Base-by-base conservation (phyloP, 2,797 vertebrate genomes). In the Bryconaethiops microstoma region DNA sequence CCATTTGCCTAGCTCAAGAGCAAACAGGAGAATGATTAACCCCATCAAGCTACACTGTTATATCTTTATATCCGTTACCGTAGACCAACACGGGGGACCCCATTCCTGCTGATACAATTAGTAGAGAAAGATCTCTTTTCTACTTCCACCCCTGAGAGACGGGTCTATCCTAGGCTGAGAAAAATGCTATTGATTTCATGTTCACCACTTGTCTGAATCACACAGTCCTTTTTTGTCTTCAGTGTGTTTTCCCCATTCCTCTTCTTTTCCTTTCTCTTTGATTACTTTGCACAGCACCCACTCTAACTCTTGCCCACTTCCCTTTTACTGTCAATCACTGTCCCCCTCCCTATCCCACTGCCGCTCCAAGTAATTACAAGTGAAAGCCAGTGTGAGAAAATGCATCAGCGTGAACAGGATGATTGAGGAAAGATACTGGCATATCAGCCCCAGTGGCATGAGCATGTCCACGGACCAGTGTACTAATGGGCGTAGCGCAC, bases 121-220 rank as follows among this genome's bases (percentile, higher is more conserved):
- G 72, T 25, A 13, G 55, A 35, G 0, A 45, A 83, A 81, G 84
- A 80, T 19, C 40, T 79, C 73, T 79, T 50, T 14, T 35, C 76
- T 35, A 35, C 35, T 35, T 35, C 83, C 76, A 84, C 70, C 64
- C 69, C 68, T 63, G 65, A 73, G 52, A 85, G 73, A 84, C 87
- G 80, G 74, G 72, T 80, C 80, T 78, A 75, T 83, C 68, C 72
- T 35, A 63, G 65, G 75, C 54, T 60, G 76, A 76, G 80, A 81
- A 82, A 81, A 39, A 80, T 65, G 23, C 81, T 89, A 92, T 92
- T 90, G 91, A 90, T 92, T 86, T 89, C 86, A 86, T 84, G 85
- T 90, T 83, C 64, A 76, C 60, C 65, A 79, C 74, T 86, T 80
- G 79, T 88, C 45, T 72, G 70, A 77, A 77, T 19, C 77, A 14